These are phyloP conservation scores for Chaenodraco wilsoni DNA, from an alignment of 2,797 vertebrate genomes.

Conservation along the genomic window DNA sequence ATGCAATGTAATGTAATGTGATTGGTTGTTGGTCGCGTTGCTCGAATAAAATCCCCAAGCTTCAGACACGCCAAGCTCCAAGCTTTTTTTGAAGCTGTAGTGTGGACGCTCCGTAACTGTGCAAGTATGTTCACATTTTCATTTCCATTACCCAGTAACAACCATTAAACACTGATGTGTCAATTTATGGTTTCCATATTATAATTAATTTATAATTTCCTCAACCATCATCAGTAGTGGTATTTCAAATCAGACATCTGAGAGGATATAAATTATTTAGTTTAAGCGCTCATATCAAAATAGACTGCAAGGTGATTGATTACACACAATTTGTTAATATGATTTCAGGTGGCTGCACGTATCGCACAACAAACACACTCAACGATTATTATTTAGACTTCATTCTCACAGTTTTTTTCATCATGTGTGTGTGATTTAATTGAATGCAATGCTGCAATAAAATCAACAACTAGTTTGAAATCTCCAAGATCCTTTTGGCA, in stretches of 20 bases:
- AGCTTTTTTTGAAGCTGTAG: no score
- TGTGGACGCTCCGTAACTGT: no score
- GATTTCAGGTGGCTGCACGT: background rate
- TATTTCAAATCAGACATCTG: constrained; percentile 10
- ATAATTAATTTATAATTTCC: constrained; percentile 16
- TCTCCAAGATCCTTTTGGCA: background rate
- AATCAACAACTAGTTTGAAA: background rate
- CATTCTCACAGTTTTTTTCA: background rate
- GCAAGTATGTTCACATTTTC: no score
- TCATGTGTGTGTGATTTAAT: no score
- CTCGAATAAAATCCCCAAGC: no score
- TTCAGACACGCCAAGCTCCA: no score
- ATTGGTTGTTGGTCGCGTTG: no score
- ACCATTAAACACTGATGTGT: background rate
- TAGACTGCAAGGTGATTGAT: background rate
- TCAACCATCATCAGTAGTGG: constrained; percentile 1
- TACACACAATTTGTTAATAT: background rate
- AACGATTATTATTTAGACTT: background rate
- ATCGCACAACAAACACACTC: no score
- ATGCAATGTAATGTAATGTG: no score
- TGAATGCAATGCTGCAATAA: background rate
- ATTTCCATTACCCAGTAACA: background rate
- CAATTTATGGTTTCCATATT: constrained; percentile 16
- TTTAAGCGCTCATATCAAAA: background rate
- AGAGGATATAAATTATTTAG: background rate